These are phyloP conservation scores for Manis pentadactyla DNA, from an alignment of 2,797 vertebrate genomes.

Conservation along the genomic window DNA sequence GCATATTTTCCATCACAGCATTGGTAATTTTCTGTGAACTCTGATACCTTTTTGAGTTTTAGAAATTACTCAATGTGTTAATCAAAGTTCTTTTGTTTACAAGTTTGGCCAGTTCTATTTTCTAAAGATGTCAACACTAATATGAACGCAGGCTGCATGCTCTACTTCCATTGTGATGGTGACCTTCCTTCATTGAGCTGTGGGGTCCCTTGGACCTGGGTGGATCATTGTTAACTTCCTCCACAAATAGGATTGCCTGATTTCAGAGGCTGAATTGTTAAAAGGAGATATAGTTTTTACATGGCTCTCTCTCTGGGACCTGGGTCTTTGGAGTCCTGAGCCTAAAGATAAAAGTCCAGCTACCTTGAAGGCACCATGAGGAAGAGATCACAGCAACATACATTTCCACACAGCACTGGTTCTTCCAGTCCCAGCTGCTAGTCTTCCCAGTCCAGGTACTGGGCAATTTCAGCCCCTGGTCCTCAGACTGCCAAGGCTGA, in stretches of 20 bases:
- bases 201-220: neutral
- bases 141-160: neutral
- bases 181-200: neutral
- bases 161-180: neutral
- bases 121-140: neutral
- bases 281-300: neutral
- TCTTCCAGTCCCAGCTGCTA: neutral
- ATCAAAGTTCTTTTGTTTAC: constrained; percentile 14
- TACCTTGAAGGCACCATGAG: neutral
- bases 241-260: neutral
- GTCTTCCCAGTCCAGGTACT: neutral
- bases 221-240: neutral
- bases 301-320: neutral
- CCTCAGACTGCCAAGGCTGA: neutral
- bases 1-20: neutral
- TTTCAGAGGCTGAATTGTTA: neutral
- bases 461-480: neutral
- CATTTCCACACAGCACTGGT: neutral
- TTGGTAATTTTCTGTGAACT: constrained; percentile 2
- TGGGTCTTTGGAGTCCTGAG: neutral
- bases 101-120: neutral
- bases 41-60: neutral
- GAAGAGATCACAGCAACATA: neutral
- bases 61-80: neutral
- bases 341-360: neutral